A percentile compares a stretch with the other conserved stretches of the same genome.
These are phyloP conservation scores for Amphipoea lucens DNA, from an alignment of 2,888 invertebrate genomes.

Conservation along the genomic window DNA sequence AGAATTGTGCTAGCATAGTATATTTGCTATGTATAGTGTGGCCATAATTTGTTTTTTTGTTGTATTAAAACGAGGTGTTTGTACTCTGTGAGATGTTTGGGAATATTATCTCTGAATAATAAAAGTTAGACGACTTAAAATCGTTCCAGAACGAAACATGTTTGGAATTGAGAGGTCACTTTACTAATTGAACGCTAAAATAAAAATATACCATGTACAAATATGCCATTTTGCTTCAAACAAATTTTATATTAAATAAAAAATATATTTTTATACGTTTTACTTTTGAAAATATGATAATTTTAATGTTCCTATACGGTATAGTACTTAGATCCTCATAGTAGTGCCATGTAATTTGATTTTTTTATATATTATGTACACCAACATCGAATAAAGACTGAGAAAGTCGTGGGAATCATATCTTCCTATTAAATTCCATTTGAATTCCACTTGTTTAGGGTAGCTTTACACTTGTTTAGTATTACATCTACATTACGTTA, in stretches of 20 bases:
- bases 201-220: conserved; percentile 71
- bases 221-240: conserved; percentile 74
- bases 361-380: conserved; percentile 69
- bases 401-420: conserved; percentile 74
- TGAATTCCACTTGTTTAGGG: conserved; percentile 57
- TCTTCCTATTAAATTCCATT: conserved; percentile 59
- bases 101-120: conserved; percentile 16
- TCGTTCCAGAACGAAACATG: conserved; percentile 25
- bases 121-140: conserved; percentile 5
- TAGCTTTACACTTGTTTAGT: conserved; percentile 55
- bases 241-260: conserved; percentile 65
- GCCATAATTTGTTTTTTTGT: conserved; percentile 46
- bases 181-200: conserved; percentile 26
- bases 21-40: conserved; percentile 54
- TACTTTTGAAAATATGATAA: conserved; percentile 77
- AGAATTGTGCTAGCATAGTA: conserved; percentile 49
- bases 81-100: conserved; percentile 32
- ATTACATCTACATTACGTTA: conserved; percentile 50
- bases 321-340: conserved; percentile 79
- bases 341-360: conserved; percentile 84
- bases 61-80: conserved; percentile 50
- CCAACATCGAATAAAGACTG: conserved; percentile 87
- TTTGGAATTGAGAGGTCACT: conserved; percentile 60
- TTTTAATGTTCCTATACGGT: conserved; percentile 83
- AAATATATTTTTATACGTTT: conserved; percentile 83